These are phyloP conservation scores for Bombus terrestris DNA, from an alignment of 1,140 invertebrate species.

Conservation along the genomic window DNA sequence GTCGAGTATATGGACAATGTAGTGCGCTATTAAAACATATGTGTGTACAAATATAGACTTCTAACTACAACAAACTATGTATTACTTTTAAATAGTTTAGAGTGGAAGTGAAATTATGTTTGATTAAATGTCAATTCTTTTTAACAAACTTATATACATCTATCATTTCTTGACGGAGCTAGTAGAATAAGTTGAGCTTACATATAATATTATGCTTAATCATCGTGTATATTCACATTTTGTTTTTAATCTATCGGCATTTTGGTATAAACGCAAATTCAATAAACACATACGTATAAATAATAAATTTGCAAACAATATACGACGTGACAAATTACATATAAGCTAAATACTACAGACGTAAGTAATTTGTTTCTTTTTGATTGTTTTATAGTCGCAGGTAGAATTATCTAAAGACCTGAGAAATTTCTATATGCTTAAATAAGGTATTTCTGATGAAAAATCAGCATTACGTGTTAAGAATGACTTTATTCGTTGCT, in stretches of 20 bases:
- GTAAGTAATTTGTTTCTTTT: conserved; percentile 2
- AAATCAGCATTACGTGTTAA: conserved; percentile 14
- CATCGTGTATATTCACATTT: conserved; percentile 7
- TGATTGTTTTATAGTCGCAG: neutral
- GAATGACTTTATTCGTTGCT: conserved; percentile 38
- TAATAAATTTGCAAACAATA: neutral
- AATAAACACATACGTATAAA: neutral
- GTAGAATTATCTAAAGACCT: neutral
- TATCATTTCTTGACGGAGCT: neutral
- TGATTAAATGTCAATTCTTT: conserved; percentile 1
- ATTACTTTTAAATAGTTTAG: conserved; percentile 7
- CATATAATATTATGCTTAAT: conserved; percentile 17
- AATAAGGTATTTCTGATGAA: conserved; percentile 1
- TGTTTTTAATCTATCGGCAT: conserved; percentile 4
- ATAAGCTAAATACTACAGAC: conserved; percentile 23
- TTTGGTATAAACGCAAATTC: neutral
- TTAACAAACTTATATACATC: conserved; percentile 21
- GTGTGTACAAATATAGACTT: conserved; percentile 1
- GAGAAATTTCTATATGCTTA: neutral
- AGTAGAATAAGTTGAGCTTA: conserved; percentile 30
- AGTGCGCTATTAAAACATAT: neutral
- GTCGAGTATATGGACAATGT: neutral
- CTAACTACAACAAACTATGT: conserved; percentile 12
- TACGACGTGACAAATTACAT: neutral
- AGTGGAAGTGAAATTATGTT: conserved; percentile 25